phyloP scores from a whole-genome alignment of 2,797 vertebrate genomes.

The Lacerta viridis region DNA sequence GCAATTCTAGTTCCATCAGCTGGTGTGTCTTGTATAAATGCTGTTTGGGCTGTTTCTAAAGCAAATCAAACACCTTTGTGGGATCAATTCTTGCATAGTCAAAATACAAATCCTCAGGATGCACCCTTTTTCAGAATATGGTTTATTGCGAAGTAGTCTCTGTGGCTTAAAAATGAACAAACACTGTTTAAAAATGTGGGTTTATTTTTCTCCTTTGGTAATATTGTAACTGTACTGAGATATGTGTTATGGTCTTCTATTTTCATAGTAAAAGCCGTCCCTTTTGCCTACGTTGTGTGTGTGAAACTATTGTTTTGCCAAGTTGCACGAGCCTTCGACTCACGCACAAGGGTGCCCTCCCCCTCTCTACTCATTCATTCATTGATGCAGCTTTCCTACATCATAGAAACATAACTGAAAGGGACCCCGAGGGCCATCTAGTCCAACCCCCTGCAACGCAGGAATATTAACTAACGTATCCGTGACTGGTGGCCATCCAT shows the following conservation, averaged over 20 bases:
- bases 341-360: no score
- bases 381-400: no score
- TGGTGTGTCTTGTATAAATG: not conserved
- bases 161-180: constrained; percentile 51
- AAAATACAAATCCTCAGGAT: not conserved
- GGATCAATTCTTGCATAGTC: not conserved
- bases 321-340: not conserved
- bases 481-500: no score
- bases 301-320: not conserved
- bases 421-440: no score
- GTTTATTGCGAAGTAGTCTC: constrained; percentile 18
- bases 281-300: constrained; percentile 60
- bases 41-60: not conserved
- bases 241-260: constrained; percentile 71
- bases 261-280: constrained; percentile 81
- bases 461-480: no score
- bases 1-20: not conserved
- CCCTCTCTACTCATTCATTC: no score
- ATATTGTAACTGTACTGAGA: constrained; percentile 66
- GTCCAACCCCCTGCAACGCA: no score
- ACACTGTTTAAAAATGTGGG: constrained; percentile 51
- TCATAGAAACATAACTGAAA: no score
- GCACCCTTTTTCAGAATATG: not conserved
- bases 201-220: constrained; percentile 63
- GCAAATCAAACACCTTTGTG: not conserved